phyloP scores from a whole-genome alignment of 2,888 invertebrate genomes.

The Acrobasis repandana region DNA sequence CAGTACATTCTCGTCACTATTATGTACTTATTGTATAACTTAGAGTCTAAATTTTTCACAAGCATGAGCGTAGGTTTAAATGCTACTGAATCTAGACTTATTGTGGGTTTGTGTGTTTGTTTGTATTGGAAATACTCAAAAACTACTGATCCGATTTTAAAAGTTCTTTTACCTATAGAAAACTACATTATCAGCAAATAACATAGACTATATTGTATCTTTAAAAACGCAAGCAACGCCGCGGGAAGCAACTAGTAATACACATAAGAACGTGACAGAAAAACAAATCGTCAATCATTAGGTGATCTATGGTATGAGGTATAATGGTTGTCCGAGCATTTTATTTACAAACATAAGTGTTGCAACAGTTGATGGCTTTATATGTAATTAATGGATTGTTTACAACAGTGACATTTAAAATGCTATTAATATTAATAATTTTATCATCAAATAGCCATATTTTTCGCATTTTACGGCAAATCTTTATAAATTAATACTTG shows the following conservation, averaged over 20 bases:
- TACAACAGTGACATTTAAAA: constrained; percentile 15
- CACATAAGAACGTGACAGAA: neutral
- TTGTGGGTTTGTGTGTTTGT: no score
- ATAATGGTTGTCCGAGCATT: neutral
- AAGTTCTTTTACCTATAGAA: no score
- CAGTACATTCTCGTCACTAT: neutral
- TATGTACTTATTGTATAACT: no score
- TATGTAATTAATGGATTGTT: constrained; percentile 16
- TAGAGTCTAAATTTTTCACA: no score
- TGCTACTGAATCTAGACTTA: no score
- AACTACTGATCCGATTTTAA: no score
- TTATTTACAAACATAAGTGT: neutral
- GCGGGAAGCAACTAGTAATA: no score
- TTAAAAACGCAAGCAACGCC: no score
- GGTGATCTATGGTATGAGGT: neutral
- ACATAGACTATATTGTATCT: no score
- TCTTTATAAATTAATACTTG: no score
- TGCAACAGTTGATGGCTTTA: neutral
- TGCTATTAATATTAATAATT: neutral
- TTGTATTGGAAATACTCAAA: no score
- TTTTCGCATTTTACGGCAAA: neutral
- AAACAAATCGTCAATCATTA: neutral
- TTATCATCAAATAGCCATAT: neutral
- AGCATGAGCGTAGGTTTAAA: neutral
- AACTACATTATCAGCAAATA: no score